Conservation (phyloP, 2,888 invertebrate genomes). For the Drosophila conformis region DNA sequence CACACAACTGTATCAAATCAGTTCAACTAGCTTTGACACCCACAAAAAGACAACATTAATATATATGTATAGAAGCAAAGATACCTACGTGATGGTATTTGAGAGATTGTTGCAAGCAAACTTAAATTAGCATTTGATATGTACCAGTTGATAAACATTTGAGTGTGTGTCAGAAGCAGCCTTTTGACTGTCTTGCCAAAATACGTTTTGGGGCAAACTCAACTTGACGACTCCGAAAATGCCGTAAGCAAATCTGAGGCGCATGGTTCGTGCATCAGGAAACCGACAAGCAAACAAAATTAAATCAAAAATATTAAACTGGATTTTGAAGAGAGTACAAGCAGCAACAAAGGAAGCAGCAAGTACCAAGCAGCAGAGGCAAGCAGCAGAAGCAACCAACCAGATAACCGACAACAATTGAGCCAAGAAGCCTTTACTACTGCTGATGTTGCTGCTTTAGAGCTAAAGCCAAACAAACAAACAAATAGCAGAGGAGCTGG, state of each 20-base stretch:
- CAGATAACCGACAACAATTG: conserved; percentile 55
- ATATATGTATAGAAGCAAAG: not conserved
- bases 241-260: conserved; percentile 24
- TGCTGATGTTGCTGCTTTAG: not conserved
- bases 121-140: conserved; percentile 41
- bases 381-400: conserved; percentile 32
- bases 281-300: conserved; percentile 63
- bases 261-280: conserved; percentile 47
- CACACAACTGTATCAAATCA: conserved; percentile 2
- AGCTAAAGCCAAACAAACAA: conserved; percentile 66
- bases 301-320: conserved; percentile 77
- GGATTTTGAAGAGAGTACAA: conserved; percentile 65
- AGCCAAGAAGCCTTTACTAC: conserved; percentile 16
- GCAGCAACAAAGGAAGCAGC: conserved; percentile 5
- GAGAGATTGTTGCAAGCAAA: conserved; percentile 3
- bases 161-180: conserved; percentile 31
- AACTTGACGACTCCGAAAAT: conserved; percentile 22
- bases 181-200: conserved; percentile 49
- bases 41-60: not conserved
- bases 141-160: conserved; percentile 29
- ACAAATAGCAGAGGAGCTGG: conserved; percentile 45
- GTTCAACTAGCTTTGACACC: conserved; percentile 1
- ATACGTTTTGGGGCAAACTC: conserved; percentile 34
- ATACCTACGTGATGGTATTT: not conserved
- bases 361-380: conserved; percentile 13